These are phyloP conservation scores for Otolemur crassicaudatus DNA, from an alignment of 2,797 vertebrate genomes.

Conservation along the genomic window DNA sequence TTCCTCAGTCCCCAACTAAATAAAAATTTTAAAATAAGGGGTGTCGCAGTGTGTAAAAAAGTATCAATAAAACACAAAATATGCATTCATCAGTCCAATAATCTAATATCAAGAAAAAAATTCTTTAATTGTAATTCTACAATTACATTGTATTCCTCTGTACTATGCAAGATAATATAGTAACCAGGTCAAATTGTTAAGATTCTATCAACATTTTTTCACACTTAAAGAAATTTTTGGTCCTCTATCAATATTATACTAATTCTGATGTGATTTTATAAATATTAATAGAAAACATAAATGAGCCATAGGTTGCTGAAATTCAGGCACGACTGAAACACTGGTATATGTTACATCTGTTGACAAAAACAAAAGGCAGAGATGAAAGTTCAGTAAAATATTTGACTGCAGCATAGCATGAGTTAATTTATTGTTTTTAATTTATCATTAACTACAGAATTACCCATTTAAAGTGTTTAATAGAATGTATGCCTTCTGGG, in stretches of 20 bases:
- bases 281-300: constrained; percentile 29
- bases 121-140: background rate
- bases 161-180: background rate
- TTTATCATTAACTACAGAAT: background rate
- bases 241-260: background rate
- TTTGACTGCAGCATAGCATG: background rate
- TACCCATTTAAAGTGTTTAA: background rate
- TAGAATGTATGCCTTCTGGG: background rate
- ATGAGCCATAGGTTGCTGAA: background rate
- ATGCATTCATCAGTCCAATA: background rate
- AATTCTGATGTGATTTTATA: background rate
- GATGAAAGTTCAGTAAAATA: constrained; percentile 14
- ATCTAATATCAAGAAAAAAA: background rate
- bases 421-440: constrained; percentile 32
- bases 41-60: background rate
- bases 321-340: background rate
- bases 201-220: background rate
- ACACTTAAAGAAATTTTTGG: background rate
- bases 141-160: background rate
- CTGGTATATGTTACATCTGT: rapidly evolving
- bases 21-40: background rate
- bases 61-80: background rate
- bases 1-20: background rate
- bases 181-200: background rate
- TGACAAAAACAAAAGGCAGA: constrained; percentile 17